phyloP scores from a whole-genome alignment of 2,888 invertebrate species.

The Pediacus dermestoides region DNA sequence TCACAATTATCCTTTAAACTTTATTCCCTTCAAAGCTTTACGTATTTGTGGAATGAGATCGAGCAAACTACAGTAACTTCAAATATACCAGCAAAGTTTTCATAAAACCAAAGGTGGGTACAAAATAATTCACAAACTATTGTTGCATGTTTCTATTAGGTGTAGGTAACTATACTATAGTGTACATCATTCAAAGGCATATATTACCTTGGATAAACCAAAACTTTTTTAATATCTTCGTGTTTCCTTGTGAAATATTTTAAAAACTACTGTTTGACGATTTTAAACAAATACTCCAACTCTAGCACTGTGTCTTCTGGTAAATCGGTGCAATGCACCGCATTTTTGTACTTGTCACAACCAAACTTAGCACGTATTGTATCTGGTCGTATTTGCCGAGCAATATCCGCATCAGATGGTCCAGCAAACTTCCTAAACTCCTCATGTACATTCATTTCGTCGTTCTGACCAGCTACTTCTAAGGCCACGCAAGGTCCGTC shows the following conservation, averaged over 20 bases:
- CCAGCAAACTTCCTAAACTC: constrained; percentile 83
- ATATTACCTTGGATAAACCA: no score
- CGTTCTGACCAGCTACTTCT: constrained; percentile 68
- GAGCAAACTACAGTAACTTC: no score
- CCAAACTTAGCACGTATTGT: constrained; percentile 84
- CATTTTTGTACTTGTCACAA: constrained; percentile 77
- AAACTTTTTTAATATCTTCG: constrained; percentile 1
- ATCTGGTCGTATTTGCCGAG: constrained; percentile 75
- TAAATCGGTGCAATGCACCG: constrained; percentile 90
- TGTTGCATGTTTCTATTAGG: no score
- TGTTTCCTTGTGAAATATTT: not conserved
- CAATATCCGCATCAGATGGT: constrained; percentile 89
- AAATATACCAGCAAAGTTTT: no score
- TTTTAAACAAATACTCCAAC: constrained; percentile 77
- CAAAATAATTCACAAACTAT: no score
- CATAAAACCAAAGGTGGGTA: no score
- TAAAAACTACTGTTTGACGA: constrained; percentile 46
- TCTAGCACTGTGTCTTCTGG: constrained; percentile 83
- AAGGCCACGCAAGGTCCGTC: constrained; percentile 84
- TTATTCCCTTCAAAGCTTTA: no score
- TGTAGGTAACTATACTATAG: no score
- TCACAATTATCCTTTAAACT: no score
- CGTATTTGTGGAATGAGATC: no score
- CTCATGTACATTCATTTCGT: constrained; percentile 56
- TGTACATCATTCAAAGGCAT: no score